Conservation (phyloP, 2,888 invertebrate genomes). For the Drosophila affinis region DNA sequence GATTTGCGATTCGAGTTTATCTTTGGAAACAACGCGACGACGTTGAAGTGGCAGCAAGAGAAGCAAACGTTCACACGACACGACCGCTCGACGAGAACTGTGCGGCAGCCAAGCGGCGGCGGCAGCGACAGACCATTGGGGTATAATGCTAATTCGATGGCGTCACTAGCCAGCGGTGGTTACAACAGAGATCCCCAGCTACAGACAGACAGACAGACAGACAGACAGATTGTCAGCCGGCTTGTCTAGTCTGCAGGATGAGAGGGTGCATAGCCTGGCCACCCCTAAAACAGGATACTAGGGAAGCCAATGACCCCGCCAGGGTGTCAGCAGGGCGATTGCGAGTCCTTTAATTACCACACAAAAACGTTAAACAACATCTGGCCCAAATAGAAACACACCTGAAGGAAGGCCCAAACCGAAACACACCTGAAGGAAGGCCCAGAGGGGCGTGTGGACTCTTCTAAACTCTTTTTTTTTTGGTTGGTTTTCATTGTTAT, state of each 20-base stretch:
- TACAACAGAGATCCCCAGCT: conserved; percentile 47
- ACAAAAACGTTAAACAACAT: conserved; percentile 53
- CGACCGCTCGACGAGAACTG: conserved; percentile 71
- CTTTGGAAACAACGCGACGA: conserved; percentile 4
- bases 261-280: conserved; percentile 49
- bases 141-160: conserved; percentile 70
- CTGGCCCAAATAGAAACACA: conserved; percentile 42
- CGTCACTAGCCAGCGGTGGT: conserved; percentile 68
- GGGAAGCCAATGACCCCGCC: conserved; percentile 62
- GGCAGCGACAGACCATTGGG: conserved; percentile 28
- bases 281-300: conserved; percentile 63
- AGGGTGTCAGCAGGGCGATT: conserved; percentile 47
- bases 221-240: conserved; percentile 43
- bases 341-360: conserved; percentile 68
- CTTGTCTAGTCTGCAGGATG: conserved; percentile 15
- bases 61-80: conserved; percentile 60
- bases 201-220: conserved; percentile 43
- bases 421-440: neutral
- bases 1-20: conserved; percentile 18
- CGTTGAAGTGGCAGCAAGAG: conserved; percentile 23
- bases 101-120: conserved; percentile 51
- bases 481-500: conserved; percentile 62
- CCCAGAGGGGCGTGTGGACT: conserved; percentile 5
- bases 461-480: conserved; percentile 16
- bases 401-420: conserved; percentile 29